Conservation (phyloP, 2,113 vertebrate genomes). For the Varanus komodoensis region DNA sequence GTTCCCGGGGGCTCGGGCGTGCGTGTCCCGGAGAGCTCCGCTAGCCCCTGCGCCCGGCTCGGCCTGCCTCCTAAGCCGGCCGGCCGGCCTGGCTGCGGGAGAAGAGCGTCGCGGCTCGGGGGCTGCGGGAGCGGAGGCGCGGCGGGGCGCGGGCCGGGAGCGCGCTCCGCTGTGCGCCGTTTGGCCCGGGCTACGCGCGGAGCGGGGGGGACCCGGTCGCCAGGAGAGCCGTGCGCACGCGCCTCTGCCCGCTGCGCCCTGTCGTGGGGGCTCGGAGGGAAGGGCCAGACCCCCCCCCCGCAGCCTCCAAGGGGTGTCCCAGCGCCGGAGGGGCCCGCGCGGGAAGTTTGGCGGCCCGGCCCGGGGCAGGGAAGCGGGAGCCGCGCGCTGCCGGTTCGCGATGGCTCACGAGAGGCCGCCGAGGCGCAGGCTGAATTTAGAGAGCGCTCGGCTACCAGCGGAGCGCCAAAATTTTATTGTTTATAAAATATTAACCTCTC, state of each 20-base stretch:
- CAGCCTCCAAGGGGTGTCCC: too few species aligned
- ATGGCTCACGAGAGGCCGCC: slow-evolving; percentile 71
- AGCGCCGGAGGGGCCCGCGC: too few species aligned
- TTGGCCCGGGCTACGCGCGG: neutral
- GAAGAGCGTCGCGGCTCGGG: too few species aligned
- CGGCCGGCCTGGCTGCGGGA: too few species aligned
- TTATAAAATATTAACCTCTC: slow-evolving; percentile 77
- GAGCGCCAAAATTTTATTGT: slow-evolving; percentile 74
- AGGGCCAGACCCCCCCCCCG: neutral
- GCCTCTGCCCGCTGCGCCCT: neutral
- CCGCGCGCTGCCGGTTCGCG: slow-evolving; percentile 45
- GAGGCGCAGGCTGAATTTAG: slow-evolving; percentile 67
- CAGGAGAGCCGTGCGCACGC: neutral
- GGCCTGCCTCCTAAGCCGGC: too few species aligned
- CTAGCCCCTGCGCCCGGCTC: too few species aligned
- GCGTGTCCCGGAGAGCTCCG: too few species aligned
- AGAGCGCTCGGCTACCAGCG: slow-evolving; percentile 67
- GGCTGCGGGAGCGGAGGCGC: too few species aligned
- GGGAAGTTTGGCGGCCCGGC: slow-evolving; percentile 63
- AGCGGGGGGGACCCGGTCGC: neutral
- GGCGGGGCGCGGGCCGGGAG: too few species aligned
- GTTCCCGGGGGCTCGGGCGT: too few species aligned
- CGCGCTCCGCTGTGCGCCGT: neutral
- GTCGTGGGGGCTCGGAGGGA: neutral
- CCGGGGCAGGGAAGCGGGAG: slow-evolving; percentile 33